A percentile compares a stretch with the other conserved stretches of the same genome.
Evolutionary conservation across 2,113 vertebrate genomes (phyloP).

Genomic region (Lepus europaeus): DNA sequence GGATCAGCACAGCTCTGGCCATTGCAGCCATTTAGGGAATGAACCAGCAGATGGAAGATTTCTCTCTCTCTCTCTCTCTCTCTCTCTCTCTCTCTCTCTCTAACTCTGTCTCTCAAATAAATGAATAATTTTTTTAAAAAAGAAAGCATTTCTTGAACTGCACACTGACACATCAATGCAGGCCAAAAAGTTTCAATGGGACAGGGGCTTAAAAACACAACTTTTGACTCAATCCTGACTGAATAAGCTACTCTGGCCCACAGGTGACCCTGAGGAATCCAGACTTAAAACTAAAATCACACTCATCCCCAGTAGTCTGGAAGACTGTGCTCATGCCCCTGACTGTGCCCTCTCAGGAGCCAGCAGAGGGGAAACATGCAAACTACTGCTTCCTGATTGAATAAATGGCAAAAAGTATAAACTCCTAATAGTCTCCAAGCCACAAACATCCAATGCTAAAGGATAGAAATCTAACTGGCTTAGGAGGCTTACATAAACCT

Average conservation of each 20-base stretch:
- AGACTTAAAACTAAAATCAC: conserved; percentile 32
- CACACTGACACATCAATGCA: not conserved
- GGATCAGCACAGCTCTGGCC: too few relatives aligned
- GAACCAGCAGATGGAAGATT: too few relatives aligned
- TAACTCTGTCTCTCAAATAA: too few relatives aligned
- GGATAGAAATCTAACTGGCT: conserved; percentile 41
- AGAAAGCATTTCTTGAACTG: conserved; percentile 24
- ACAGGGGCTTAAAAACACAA: not conserved
- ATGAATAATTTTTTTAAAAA: too few relatives aligned
- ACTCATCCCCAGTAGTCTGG: not conserved
- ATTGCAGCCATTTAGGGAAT: too few relatives aligned
- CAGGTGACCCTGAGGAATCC: conserved; percentile 11
- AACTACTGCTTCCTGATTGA: conserved; percentile 28
- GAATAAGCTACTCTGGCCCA: conserved; percentile 25
- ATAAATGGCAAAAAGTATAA: conserved; percentile 51
- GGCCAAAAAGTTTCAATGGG: not conserved
- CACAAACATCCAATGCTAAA: not conserved
- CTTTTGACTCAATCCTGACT: conserved; percentile 52
- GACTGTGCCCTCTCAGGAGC: not conserved
- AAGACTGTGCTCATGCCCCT: not conserved
- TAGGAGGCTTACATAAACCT: conserved; percentile 18
- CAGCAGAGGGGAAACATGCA: conserved; percentile 16
- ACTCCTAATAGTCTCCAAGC: not conserved
- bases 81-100: too few relatives aligned
- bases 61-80: too few relatives aligned